A percentile compares a stretch with the other conserved stretches of the same genome.
phyloP scores from a whole-genome alignment of 2,113 vertebrate species.

The Brienomyrus longianalis region DNA sequence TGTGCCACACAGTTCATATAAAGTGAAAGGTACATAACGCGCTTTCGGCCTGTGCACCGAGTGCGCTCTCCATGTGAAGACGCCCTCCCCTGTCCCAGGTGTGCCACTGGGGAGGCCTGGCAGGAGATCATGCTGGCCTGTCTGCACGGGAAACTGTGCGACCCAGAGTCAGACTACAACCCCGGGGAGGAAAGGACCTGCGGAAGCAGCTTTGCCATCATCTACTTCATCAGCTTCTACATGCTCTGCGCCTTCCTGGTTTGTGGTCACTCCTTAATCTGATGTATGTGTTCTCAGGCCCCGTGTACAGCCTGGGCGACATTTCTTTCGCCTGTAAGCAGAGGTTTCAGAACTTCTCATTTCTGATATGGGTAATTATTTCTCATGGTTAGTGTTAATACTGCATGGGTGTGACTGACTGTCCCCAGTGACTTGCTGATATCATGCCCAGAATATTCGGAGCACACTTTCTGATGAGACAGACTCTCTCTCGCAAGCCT shows the following conservation, averaged over 20 bases:
- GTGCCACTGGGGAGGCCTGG: constrained; percentile 96
- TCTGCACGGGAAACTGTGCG: constrained; percentile 86
- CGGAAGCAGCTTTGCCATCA: constrained; percentile 90
- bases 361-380: neutral
- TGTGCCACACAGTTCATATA: neutral
- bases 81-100: constrained; percentile 55
- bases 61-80: neutral
- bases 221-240: constrained; percentile 98
- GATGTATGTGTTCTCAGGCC: neutral
- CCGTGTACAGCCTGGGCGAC: neutral
- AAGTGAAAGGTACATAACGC: neutral
- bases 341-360: neutral
- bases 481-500: neutral
- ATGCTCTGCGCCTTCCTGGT: constrained; percentile 99
- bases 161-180: constrained; percentile 85
- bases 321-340: neutral
- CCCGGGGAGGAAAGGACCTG: constrained; percentile 88
- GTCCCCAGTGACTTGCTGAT: neutral
- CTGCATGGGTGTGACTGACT: neutral
- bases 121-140: constrained; percentile 98
- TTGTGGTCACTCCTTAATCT: constrained; percentile 27
- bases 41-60: neutral
- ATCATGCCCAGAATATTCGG: neutral
- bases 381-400: neutral
- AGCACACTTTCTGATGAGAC: neutral